A percentile compares a stretch with the other conserved stretches of the same genome.
phyloP scores from a whole-genome alignment of 37 sponge, comb jelly and placozoan genomes.

The Diacarnus erythraeanus region DNA sequence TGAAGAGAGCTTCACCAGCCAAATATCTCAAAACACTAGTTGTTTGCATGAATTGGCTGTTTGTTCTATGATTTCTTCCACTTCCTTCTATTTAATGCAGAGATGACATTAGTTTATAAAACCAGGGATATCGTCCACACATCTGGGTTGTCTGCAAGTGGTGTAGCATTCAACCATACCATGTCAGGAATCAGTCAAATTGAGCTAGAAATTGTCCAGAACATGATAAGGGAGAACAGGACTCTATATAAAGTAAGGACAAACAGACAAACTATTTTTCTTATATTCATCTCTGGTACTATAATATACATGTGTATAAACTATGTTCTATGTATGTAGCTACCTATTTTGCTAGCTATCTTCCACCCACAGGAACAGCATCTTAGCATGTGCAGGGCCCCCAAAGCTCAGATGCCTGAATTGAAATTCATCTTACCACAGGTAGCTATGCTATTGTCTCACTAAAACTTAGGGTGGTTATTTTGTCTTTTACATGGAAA shows the following conservation, averaged over 20 bases:
- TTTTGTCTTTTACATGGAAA: too few species aligned
- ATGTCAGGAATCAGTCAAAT: conserved; percentile 52
- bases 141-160: conserved; percentile 46
- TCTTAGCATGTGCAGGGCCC: conserved; percentile 18
- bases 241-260: conserved; percentile 31
- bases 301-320: too few species aligned
- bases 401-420: conserved; percentile 25
- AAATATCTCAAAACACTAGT: conserved; percentile 62
- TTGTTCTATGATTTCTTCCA: not conserved
- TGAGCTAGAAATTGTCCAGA: conserved; percentile 43
- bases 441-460: conserved; percentile 1
- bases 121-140: conserved; percentile 15
- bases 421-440: conserved; percentile 18
- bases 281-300: too few species aligned
- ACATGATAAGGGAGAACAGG: conserved; percentile 28
- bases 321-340: not conserved
- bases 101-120: conserved; percentile 36
- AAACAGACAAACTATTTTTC: too few species aligned
- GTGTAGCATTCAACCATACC: conserved; percentile 69
- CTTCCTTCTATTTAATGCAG: conserved; percentile 4
- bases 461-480: too few species aligned
- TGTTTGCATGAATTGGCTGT: conserved; percentile 17
- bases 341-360: not conserved
- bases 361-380: conserved; percentile 24
- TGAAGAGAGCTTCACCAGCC: conserved; percentile 63